A percentile compares a stretch with the other conserved stretches of the same genome.
Conservation (phyloP, 2,797 vertebrate species). For the Hipposideros larvatus region DNA sequence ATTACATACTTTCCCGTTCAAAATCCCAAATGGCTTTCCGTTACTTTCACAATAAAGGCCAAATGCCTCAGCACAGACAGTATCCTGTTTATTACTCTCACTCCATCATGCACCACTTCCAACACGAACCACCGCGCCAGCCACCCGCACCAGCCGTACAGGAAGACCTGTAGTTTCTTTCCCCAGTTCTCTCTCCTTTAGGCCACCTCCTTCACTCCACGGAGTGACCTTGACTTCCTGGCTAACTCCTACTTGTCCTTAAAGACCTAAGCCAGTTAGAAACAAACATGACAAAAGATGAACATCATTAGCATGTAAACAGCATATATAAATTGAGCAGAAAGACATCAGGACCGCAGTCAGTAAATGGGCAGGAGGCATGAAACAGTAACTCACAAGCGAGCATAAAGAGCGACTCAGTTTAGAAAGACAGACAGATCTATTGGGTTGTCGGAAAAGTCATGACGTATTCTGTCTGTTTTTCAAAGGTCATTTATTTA, state of each 20-base stretch:
- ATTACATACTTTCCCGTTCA: neutral
- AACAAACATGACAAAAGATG: slow-evolving; percentile 25
- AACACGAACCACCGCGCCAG: neutral
- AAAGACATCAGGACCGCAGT: neutral
- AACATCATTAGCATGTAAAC: slow-evolving; percentile 23
- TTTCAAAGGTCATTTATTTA: too few species aligned
- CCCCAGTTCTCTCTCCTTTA: neutral
- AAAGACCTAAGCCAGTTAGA: slow-evolving; percentile 54
- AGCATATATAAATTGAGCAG: neutral
- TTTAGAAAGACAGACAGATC: neutral
- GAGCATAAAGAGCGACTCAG: neutral
- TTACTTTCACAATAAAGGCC: neutral
- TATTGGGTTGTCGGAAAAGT: too few species aligned
- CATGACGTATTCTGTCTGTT: too few species aligned
- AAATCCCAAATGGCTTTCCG: neutral
- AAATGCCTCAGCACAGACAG: fast-evolving
- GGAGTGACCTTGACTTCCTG: neutral
- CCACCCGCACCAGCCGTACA: neutral
- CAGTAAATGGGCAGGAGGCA: neutral
- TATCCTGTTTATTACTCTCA: neutral
- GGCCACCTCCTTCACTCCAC: neutral
- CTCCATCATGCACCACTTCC: neutral
- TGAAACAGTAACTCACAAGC: neutral
- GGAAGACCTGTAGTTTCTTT: neutral
- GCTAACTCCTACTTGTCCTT: neutral